These are phyloP conservation scores for Brachionus plicatilis DNA, from an alignment of 1,140 invertebrate species.

Conservation along the genomic window DNA sequence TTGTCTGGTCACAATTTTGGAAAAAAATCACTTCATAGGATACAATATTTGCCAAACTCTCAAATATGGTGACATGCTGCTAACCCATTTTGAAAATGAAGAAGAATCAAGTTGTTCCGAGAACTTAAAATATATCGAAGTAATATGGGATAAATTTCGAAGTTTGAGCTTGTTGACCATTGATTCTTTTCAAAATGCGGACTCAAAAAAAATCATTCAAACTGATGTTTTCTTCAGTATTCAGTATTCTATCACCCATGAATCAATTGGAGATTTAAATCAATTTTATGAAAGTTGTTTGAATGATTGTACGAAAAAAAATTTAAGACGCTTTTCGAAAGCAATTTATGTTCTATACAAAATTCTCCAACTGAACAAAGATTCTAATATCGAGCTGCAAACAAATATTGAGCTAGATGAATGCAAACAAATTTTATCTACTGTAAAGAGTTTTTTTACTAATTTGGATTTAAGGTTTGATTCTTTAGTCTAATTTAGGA, in stretches of 20 bases:
- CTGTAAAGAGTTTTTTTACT: not conserved
- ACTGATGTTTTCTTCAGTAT: not conserved
- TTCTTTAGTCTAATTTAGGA: not conserved
- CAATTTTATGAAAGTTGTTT: slow-evolving; percentile 6
- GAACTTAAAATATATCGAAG: not conserved
- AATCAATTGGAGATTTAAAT: not conserved
- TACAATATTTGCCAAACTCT: not conserved
- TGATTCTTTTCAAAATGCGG: not conserved
- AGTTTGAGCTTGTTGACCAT: not conserved
- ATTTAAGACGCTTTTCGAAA: slow-evolving; percentile 1
- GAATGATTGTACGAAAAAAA: not conserved
- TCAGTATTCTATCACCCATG: not conserved
- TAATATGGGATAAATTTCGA: not conserved
- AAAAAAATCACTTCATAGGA: not conserved
- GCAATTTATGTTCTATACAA: not conserved
- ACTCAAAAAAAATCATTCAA: not conserved
- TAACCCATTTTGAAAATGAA: not conserved
- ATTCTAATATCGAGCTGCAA: not conserved
- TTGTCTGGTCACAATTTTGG: not conserved
- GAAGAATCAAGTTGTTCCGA: not conserved
- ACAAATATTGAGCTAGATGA: not conserved
- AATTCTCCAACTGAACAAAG: not conserved
- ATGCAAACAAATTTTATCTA: not conserved
- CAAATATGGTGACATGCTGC: not conserved
- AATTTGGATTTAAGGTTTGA: not conserved